Conservation (phyloP, 1,140 invertebrate genomes). For the Stegodyphus mimosarum region DNA sequence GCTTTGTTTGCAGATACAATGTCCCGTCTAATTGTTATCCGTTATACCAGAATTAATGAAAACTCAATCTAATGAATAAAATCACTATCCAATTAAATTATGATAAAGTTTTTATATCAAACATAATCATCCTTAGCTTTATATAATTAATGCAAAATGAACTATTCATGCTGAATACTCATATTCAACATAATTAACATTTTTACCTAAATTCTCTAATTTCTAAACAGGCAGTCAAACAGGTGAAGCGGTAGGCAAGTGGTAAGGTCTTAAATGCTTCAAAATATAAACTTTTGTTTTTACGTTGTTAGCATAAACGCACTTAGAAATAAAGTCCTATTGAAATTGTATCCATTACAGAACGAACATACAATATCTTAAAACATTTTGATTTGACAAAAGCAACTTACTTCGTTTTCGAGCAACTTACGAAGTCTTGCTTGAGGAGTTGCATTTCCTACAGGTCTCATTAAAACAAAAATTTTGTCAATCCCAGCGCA, state of each 20-base stretch:
- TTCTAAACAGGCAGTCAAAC: neutral
- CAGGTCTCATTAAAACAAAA: slow-evolving; percentile 80
- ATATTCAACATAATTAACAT: too few species aligned
- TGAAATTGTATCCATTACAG: neutral
- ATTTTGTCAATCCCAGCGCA: slow-evolving; percentile 78
- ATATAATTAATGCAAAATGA: too few species aligned
- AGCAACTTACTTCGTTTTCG: neutral
- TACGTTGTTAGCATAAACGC: neutral
- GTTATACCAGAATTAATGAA: too few species aligned
- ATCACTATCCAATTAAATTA: too few species aligned
- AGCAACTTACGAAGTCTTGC: neutral
- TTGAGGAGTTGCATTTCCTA: slow-evolving; percentile 77
- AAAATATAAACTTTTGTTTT: neutral
- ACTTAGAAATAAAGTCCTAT: neutral
- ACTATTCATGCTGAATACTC: too few species aligned
- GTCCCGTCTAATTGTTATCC: too few species aligned
- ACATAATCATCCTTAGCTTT: too few species aligned
- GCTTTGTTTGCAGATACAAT: too few species aligned
- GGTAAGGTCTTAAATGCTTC: neutral
- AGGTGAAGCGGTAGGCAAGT: neutral
- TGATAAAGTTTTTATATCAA: too few species aligned
- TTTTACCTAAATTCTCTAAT: too few species aligned
- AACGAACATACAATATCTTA: neutral
- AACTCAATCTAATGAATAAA: too few species aligned
- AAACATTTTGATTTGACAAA: neutral